Evolutionary conservation across 2,888 invertebrate species (phyloP), one percentile per base, ranked within the genome.

Genomic region (Creontiades dilutus): DNA sequence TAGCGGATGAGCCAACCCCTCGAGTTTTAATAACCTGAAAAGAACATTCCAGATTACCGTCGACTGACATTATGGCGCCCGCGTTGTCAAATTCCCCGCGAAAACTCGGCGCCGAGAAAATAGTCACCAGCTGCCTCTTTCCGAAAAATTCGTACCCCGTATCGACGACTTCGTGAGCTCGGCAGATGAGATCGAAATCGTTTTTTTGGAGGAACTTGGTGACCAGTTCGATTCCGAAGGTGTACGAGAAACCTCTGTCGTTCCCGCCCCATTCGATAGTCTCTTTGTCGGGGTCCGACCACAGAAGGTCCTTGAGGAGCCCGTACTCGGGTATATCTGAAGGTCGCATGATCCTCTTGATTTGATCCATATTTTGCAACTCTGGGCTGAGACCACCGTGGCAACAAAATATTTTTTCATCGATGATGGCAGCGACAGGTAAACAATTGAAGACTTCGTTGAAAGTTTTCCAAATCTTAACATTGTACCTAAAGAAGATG

Each of bases 331-430:
- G 95, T 16, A 95, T 94, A 55, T 91, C 91, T 76, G 95, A 95
- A 61, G 95, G 95, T 91, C 95, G 93, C 94, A 94, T 94, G 84
- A 95, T 94, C 90, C 94, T 93, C 57, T 89, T 90, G 89, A 95
- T 94, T 92, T 95, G 95, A 92, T 95, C 94, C 94, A 95, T 94
- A 85, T 94, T 94, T 91, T 94, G 94, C 55, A 95, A 93, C 85
- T 93, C 92, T 0, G 93, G 93, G 89, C 92, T 92, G n/a, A 93
- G 90, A 80, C 95, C 95, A 91, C 95, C 95, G 92, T 95, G 95
- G 92, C 95, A 95, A 92, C 95, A 95, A 93, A 95, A 95, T 88
- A 95, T 95, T 92, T 95, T 95, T 92, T 95, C 95, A 92, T 95
- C 95, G 91, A 95, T 94, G 91, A 95, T 95, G 86, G 95, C 95